Evolutionary conservation across 2,888 invertebrate genomes (phyloP).

Genomic region (Erannis defoliaria): DNA sequence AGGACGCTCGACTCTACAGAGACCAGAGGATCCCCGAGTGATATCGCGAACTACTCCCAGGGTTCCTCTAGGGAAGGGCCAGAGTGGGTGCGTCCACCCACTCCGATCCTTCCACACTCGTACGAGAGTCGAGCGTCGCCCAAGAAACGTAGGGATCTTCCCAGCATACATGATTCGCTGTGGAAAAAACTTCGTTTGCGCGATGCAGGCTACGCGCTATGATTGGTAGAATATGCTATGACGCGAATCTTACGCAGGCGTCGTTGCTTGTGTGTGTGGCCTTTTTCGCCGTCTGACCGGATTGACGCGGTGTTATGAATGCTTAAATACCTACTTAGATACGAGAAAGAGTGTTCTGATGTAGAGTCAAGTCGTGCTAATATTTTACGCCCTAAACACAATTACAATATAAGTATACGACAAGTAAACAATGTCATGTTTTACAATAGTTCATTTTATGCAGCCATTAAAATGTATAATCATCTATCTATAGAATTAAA

Average conservation of each 20-base stretch:
- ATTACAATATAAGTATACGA: too few species aligned
- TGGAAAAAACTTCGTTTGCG: conserved; percentile 1
- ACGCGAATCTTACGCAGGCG: not conserved
- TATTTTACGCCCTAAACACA: too few species aligned
- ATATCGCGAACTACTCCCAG: not conserved
- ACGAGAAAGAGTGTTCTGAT: too few species aligned
- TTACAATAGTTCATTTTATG: too few species aligned
- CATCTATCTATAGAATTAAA: too few species aligned
- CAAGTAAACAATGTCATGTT: too few species aligned
- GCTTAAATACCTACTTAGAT: too few species aligned
- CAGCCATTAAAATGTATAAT: too few species aligned
- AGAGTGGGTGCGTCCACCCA: not conserved
- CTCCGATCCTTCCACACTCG: conserved; percentile 1
- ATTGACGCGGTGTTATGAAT: not conserved
- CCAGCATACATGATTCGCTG: not conserved
- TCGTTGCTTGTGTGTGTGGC: conserved; percentile 1
- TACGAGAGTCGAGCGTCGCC: conserved; percentile 6
- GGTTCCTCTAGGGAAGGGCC: conserved; percentile 2
- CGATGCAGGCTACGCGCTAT: not conserved
- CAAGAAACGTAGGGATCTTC: not conserved
- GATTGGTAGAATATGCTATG: conserved; percentile 4
- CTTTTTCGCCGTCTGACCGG: not conserved
- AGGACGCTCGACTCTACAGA: conserved; percentile 12
- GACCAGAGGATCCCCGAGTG: conserved; percentile 1
- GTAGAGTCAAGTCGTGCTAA: too few species aligned